Conservation (phyloP, 2,888 invertebrate genomes). For the Caenorhabditis afra region DNA sequence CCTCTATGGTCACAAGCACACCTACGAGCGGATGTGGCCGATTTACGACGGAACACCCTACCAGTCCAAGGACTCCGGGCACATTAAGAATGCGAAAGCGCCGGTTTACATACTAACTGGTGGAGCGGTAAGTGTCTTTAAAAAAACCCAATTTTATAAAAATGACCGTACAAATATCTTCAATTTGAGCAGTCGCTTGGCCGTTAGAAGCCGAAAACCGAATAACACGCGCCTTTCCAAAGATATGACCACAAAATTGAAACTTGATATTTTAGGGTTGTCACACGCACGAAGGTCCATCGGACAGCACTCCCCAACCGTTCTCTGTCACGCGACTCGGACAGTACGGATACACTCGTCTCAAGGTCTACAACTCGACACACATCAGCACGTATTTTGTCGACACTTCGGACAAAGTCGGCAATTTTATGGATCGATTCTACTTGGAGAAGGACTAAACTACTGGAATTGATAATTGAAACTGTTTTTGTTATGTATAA, state of each 20-base stretch:
- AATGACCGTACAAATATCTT: too few relatives aligned
- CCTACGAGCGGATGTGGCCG: slow-evolving; percentile 95
- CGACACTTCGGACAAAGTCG: slow-evolving; percentile 55
- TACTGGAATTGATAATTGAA: too few relatives aligned
- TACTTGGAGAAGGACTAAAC: slow-evolving; percentile 42
- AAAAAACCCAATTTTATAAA: too few relatives aligned
- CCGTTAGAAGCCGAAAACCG: too few relatives aligned
- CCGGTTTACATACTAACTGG: slow-evolving; percentile 66
- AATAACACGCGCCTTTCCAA: too few relatives aligned
- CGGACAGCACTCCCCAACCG: slow-evolving; percentile 41
- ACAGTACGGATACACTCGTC: slow-evolving; percentile 58
- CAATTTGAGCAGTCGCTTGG: too few relatives aligned
- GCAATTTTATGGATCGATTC: slow-evolving; percentile 39
- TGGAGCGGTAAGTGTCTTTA: slow-evolving; percentile 49
- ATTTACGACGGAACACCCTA: slow-evolving; percentile 86
- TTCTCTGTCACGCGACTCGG: slow-evolving; percentile 57
- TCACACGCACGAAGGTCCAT: slow-evolving; percentile 46
- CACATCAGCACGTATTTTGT: slow-evolving; percentile 58
- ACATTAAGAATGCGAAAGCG: slow-evolving; percentile 61
- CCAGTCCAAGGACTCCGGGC: slow-evolving; percentile 19
- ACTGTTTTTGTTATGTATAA: too few relatives aligned
- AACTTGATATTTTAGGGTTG: too few relatives aligned
- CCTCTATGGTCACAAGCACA: slow-evolving; percentile 97
- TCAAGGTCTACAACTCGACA: slow-evolving; percentile 49
- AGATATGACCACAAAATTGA: too few relatives aligned